Evolutionary conservation across 2,797 vertebrate genomes (phyloP), one percentile per base, ranked within the genome.

Genomic region (Catharus ustulatus): DNA sequence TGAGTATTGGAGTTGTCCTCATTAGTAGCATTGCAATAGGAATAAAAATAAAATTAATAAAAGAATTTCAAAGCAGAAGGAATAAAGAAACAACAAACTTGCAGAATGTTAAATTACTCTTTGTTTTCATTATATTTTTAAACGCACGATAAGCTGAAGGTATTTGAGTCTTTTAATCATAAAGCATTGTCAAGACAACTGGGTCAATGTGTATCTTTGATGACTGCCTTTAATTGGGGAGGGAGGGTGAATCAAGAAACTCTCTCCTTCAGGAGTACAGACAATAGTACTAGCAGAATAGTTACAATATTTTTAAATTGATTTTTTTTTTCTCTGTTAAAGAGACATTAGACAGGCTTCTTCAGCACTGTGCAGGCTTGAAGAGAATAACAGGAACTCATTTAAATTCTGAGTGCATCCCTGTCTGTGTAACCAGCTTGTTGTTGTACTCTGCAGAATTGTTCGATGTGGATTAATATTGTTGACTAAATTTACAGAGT

Each of bases 391-490:
- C 87, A 80, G 94, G 92, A 85, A 89, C 95, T 96, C 78, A 77
- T 97, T 96, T 92, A 93, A 94, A 96, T 97, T 96, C 96, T 11
- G 30, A 67, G 46, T 84, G 62, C 82, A 57, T 95, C 89, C 59
- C 36, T 69, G 79, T 92, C 96, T 95, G 89, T 97, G 96, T 95
- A 95, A 93, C 92, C 91, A 83, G 84, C 93, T 88, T 95, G 92
- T 95, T 96, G 88, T 94, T 94, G 72, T 94, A 96, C 90, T 94
- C 95, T 86, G 88, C 95, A 95, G 94, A 97, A 97, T 96, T 97
- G 95, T 87, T 97, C 87, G 3, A 51, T 85, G 92, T 97, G 97
- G 96, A 96, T 97, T 97, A 96, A 96, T 97, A 97, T 93, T 94
- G 90, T 95, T 95, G 90, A 95, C 96, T 94, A 90, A 92, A 95